Evolutionary conservation across 2,797 vertebrate genomes (phyloP), one percentile per base, ranked within the genome.

Genomic region (Rhynchotus rufescens): DNA sequence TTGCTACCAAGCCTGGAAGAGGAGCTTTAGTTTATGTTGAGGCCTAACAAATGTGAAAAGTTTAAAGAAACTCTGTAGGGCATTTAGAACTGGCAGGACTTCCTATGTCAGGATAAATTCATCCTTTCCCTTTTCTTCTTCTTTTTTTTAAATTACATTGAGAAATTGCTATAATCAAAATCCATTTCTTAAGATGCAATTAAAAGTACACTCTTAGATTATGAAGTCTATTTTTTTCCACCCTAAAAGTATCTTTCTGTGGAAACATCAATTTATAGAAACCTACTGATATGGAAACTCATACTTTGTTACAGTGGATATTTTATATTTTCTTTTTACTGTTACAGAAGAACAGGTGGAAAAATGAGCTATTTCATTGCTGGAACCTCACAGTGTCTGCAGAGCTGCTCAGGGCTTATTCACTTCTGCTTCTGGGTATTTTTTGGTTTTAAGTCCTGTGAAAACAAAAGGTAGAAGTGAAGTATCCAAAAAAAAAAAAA

Each of bases 1-100:
- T 99, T 96, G 98, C 99, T 52, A 98, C 99, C 78, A 99, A 98
- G 96, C 99, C 99, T 51, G 99, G 98, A 36, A 97, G 98, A 38
- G 99, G 99, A 90, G 99, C 99, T 80, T 96, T 98, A 88, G 95
- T 99, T 96, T 98, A 99, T 85, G 95, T 98, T 47, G 98, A 98
- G 90, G 98, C 98, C 89, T 97, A 94, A 97, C 94, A 95, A 92
- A 96, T 57, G 3, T 95, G 84, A 91, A 91, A 88, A 92, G 93
- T 83, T 83, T 87, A 84, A 94, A 96, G 90, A 89, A 98, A 95
- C 78, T 96, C 93, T 96, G 95, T 80, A 60, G 91, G 84, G 88
- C 84, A 90, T 95, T 95, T 92, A 23, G 93, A 96, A 91, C 94
- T 97, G 96, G 96, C 96, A 96, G 95, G 89, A 88, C 92, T 95